Evolutionary conservation across 2,888 invertebrate genomes (phyloP).

Genomic region (Sinhomidia bicolor): DNA sequence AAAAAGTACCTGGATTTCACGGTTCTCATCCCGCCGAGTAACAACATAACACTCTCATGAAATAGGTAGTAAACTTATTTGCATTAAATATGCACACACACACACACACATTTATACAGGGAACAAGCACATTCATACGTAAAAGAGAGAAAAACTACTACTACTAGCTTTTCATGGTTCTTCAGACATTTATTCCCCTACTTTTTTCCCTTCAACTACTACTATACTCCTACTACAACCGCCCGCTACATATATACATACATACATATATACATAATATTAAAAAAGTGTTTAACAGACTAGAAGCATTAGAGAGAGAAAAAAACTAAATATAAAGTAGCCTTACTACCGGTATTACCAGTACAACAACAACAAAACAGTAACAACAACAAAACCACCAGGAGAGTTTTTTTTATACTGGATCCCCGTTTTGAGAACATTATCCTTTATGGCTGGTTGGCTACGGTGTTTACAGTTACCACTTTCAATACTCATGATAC

Average conservation of each 20-base stretch:
- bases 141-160: conserved; percentile 52
- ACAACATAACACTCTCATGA: conserved; percentile 71
- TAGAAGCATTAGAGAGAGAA: not conserved
- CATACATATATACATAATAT: no score
- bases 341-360: conserved; percentile 1
- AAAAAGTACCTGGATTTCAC: conserved; percentile 71
- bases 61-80: conserved; percentile 72
- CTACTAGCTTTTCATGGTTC: conserved; percentile 68
- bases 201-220: conserved; percentile 11
- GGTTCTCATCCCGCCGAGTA: conserved; percentile 64
- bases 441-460: conserved; percentile 74
- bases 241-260: no score
- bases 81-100: conserved; percentile 69
- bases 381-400: conserved; percentile 61
- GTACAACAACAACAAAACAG: not conserved
- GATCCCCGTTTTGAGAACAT: conserved; percentile 61
- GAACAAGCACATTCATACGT: conserved; percentile 43
- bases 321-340: conserved; percentile 23
- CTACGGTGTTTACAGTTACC: conserved; percentile 65
- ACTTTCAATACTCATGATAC: conserved; percentile 47
- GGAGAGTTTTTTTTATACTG: conserved; percentile 37
- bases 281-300: no score
- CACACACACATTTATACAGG: conserved; percentile 56
- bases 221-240: not conserved
- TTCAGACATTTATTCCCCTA: conserved; percentile 67